Conservation (phyloP, 2,888 invertebrate species). For the Acleris literana region DNA sequence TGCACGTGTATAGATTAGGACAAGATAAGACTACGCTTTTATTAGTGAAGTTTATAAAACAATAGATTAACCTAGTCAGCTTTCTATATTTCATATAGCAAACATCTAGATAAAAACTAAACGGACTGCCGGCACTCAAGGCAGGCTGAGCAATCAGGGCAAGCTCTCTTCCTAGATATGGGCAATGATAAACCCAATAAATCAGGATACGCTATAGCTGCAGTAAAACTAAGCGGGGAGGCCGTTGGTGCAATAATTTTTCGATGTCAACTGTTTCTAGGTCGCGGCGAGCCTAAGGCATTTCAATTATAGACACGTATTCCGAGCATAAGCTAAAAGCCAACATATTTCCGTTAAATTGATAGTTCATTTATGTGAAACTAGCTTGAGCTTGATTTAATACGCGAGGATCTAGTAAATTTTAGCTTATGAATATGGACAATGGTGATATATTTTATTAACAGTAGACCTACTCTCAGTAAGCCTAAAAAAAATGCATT, state of each 20-base stretch:
- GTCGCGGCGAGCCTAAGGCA: conserved; percentile 28
- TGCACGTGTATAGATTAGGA: conserved; percentile 17
- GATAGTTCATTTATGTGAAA: conserved; percentile 17
- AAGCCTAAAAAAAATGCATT: too few species aligned
- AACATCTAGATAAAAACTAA: conserved; percentile 20
- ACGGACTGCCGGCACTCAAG: conserved; percentile 13
- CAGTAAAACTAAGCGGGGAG: conserved; percentile 25
- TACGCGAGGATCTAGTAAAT: conserved; percentile 14
- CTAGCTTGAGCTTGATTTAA: conserved; percentile 38
- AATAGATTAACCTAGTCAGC: conserved; percentile 10
- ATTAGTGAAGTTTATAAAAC: not conserved
- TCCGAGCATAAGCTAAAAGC: conserved; percentile 24
- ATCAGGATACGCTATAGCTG: conserved; percentile 32
- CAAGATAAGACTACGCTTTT: not conserved
- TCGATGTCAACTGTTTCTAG: conserved; percentile 32
- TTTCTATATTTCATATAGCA: conserved; percentile 6
- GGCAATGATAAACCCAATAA: conserved; percentile 33
- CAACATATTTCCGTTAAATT: conserved; percentile 24
- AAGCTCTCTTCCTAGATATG: conserved; percentile 32
- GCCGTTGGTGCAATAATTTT: conserved; percentile 34
- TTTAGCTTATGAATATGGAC: conserved; percentile 1
- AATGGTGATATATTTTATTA: not conserved
- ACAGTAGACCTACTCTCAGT: too few species aligned
- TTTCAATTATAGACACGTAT: conserved; percentile 35
- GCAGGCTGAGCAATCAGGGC: conserved; percentile 27